Evolutionary conservation across 2,113 vertebrate genomes (phyloP), one percentile per base, ranked within the genome.

Genomic region (Thamnaconus septentrionalis): DNA sequence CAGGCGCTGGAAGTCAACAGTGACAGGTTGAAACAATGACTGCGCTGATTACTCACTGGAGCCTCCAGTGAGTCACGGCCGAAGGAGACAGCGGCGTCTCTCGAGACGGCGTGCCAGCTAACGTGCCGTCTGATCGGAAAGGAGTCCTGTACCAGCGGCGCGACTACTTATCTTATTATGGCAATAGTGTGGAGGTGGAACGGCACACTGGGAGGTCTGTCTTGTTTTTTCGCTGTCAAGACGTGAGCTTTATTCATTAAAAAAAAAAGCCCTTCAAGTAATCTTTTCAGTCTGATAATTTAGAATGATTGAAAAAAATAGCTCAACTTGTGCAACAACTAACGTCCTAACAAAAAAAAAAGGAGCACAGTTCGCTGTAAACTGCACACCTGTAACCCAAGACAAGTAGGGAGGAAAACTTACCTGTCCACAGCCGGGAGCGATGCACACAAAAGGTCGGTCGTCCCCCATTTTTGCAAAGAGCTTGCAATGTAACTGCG

Each of bases 371-470:
- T 6, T 49, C 45, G 56, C 6, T 12, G 54, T 8, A 73, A 42
- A 66, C 18, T 57, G 51, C 8, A 56, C 56, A 74, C 45, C 75
- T 68, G 64, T 79, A 80, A 82, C 41, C 41, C n/a, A 66, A 68
- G 78, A 75, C 12, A 68, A 54, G 50, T 12, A 71, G 8, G 12
- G 59, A 60, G 56, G 64, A 71, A 31, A 82, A 85, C 93, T 91
- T 94, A 99, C 97, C 96, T 99, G 97, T 89, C 96, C 97, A 69
- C 97, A 99, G 93, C 97, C 96, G 0, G 91, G 93, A 86, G 96
- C 96, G 56, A 71, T 90, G 93, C 97, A 99, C 93, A 96, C 96
- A 91, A 99, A 99, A 83, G 97, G 97, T 85, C 95, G 89, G 90
- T 99, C 97, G 87, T 99, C 97, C 86, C 97, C 97, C 97, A 98